Evolutionary conservation across 2,113 vertebrate genomes (phyloP).

Genomic region (Parotia lawesii): DNA sequence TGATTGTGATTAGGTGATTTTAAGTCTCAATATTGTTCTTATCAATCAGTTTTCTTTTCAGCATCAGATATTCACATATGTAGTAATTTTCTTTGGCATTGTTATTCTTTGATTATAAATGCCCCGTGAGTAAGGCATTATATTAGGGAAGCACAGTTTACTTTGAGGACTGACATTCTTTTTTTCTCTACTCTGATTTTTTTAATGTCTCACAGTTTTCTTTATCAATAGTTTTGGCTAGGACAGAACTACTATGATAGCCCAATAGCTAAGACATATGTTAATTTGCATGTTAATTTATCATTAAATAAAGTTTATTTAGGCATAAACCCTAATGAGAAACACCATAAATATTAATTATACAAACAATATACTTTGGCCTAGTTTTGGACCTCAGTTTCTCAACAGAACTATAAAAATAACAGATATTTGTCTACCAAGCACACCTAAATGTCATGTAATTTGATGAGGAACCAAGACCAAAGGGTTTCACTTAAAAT

Average conservation of each 20-base stretch:
- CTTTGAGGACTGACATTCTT: background rate
- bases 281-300: background rate
- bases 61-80: background rate
- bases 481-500: background rate
- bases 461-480: background rate
- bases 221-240: background rate
- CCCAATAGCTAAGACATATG: background rate
- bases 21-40: background rate
- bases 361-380: background rate
- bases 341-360: background rate
- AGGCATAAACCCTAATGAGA: background rate
- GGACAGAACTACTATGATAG: background rate
- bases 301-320: background rate
- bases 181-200: background rate
- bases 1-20: constrained; percentile 47
- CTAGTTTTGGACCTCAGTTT: background rate
- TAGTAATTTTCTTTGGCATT: background rate
- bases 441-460: background rate
- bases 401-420: background rate
- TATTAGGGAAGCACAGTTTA: background rate
- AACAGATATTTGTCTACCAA: background rate
- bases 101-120: constrained; percentile 30
- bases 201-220: background rate
- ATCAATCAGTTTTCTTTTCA: constrained; percentile 28
- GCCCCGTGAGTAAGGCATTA: background rate